Evolutionary conservation across 2,797 vertebrate genomes (phyloP).

Genomic region (Chaenodraco wilsoni): DNA sequence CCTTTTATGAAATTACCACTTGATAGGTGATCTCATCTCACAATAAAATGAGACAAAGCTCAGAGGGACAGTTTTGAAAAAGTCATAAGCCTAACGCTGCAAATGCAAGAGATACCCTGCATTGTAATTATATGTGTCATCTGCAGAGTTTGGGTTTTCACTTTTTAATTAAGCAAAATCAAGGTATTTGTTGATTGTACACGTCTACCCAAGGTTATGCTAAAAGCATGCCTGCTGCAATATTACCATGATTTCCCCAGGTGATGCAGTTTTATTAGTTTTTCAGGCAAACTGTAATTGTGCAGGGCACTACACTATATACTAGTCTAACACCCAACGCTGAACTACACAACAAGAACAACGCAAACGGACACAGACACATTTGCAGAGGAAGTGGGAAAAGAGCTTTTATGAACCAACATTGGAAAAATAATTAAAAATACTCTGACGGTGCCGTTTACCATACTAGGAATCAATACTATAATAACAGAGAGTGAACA

Average conservation of each 20-base stretch:
- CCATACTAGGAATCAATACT: conserved; percentile 79
- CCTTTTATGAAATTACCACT: conserved; percentile 55
- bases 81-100: not conserved
- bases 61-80: conserved; percentile 10
- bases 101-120: not conserved
- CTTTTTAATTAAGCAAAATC: not conserved
- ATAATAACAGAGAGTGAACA: conserved; percentile 72
- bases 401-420: conserved; percentile 70
- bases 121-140: not conserved
- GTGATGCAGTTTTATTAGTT: conserved; percentile 7
- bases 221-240: not conserved
- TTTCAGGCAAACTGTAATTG: conserved; percentile 9
- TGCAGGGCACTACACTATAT: conserved; percentile 2
- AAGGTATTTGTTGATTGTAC: not conserved
- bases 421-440: conserved; percentile 80
- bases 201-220: not conserved
- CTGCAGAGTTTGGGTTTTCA: not conserved
- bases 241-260: not conserved
- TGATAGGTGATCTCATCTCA: conserved; percentile 46
- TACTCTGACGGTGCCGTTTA: conserved; percentile 72
- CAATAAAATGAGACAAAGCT: conserved; percentile 28
- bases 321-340: not conserved
- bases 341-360: conserved; percentile 18
- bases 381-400: conserved; percentile 68
- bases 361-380: conserved; percentile 33